Conservation (phyloP, 1,140 invertebrate species). For the Lordiphosa collinella region DNA sequence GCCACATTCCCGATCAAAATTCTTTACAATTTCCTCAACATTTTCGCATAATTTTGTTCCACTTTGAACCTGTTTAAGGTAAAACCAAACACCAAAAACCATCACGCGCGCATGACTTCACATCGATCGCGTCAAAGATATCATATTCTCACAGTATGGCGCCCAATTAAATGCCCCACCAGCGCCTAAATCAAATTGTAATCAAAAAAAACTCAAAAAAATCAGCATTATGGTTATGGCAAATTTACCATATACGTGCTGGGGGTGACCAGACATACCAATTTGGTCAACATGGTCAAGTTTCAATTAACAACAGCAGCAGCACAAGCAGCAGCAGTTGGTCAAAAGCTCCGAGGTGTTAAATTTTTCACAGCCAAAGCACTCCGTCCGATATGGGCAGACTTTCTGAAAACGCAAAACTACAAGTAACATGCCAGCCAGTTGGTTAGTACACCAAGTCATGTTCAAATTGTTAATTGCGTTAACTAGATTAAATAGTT, state of each 20-base stretch:
- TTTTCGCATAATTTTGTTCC: no score
- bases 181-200: constrained; percentile 74
- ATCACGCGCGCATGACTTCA: neutral
- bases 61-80: no score
- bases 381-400: constrained; percentile 30
- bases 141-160: constrained; percentile 59
- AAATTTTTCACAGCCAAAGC: constrained; percentile 44
- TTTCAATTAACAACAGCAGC: constrained; percentile 60
- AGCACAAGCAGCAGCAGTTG: constrained; percentile 17
- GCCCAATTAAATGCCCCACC: constrained; percentile 62
- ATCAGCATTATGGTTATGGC: constrained; percentile 73
- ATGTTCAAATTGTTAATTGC: constrained; percentile 79
- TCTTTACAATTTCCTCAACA: no score
- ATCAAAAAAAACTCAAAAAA: constrained; percentile 10
- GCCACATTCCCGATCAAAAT: no score
- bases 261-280: constrained; percentile 21
- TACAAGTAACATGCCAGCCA: constrained; percentile 48
- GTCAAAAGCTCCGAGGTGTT: constrained; percentile 36
- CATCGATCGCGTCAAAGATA: constrained; percentile 6
- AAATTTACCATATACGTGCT: constrained; percentile 69
- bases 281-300: constrained; percentile 76
- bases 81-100: constrained; percentile 13
- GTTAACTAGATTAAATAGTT: constrained; percentile 78
- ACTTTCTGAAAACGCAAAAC: constrained; percentile 47
- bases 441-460: constrained; percentile 48